phyloP scores from a whole-genome alignment of 2,113 vertebrate genomes.

The Sander lucioperca region DNA sequence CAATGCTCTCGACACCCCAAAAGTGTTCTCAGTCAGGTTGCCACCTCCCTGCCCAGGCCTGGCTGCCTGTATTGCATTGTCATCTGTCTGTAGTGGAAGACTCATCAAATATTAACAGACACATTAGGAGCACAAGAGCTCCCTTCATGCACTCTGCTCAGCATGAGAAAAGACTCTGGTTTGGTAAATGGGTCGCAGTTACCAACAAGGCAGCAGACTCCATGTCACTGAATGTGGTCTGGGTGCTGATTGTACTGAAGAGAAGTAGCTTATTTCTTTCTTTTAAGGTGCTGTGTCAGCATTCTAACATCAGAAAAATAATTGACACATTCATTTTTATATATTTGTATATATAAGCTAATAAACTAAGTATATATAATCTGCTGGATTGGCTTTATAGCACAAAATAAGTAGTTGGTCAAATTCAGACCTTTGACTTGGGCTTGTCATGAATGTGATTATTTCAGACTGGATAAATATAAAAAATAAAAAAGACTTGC shows the following conservation, averaged over 20 bases:
- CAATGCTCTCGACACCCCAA: slow-evolving; percentile 12
- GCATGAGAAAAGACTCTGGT: slow-evolving; percentile 17
- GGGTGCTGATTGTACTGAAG: slow-evolving; percentile 9
- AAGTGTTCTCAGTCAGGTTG: slow-evolving; percentile 19
- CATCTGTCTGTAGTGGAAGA: slow-evolving; percentile 40
- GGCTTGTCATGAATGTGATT: background rate
- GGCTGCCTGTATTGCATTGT: slow-evolving; percentile 30
- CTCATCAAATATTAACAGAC: slow-evolving; percentile 69
- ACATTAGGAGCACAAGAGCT: slow-evolving; percentile 60
- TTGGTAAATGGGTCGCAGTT: slow-evolving; percentile 47
- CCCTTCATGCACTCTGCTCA: slow-evolving; percentile 47
- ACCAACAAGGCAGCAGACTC: slow-evolving; percentile 9
- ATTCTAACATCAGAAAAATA: slow-evolving; percentile 4
- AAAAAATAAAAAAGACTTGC: background rate
- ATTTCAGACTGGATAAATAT: background rate
- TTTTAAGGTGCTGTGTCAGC: background rate
- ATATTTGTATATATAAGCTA: too few relatives aligned
- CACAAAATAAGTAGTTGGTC: too few relatives aligned
- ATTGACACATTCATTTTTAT: background rate
- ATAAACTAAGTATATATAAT: too few relatives aligned
- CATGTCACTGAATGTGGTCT: slow-evolving; percentile 16
- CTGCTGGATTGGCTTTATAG: too few relatives aligned
- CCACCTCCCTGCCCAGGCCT: slow-evolving; percentile 1
- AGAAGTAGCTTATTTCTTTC: slow-evolving; percentile 6
- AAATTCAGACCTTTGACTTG: too few relatives aligned